A percentile compares a stretch with the other conserved stretches of the same genome.
Evolutionary conservation across 2,113 vertebrate species (phyloP).

Genomic region (Labeo rohita): DNA sequence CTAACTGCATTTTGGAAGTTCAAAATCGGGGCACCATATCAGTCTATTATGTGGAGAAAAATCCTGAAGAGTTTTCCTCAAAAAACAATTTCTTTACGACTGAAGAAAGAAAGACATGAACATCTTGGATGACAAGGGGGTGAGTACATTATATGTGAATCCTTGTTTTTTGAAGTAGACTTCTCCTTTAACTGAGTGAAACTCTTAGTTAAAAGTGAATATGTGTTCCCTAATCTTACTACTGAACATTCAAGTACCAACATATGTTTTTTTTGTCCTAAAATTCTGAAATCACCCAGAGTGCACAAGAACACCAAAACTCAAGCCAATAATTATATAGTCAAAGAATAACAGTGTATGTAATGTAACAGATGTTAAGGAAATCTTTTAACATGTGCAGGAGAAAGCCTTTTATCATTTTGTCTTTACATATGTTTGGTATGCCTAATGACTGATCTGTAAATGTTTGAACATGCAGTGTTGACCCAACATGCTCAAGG

Average conservation of each 20-base stretch:
- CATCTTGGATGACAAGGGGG: no score
- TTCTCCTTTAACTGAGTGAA: no score
- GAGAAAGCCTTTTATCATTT: background rate
- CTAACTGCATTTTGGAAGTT: no score
- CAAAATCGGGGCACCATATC: no score
- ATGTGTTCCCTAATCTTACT: background rate
- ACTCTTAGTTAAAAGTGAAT: no score
- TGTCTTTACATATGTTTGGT: background rate
- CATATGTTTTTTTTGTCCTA: no score
- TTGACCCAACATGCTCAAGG: background rate
- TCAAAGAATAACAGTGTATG: background rate
- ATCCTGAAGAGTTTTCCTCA: no score
- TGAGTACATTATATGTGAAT: no score
- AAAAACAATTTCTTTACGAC: no score
- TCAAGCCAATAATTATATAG: background rate
- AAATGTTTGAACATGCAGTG: constrained; percentile 18
- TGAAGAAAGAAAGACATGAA: no score
- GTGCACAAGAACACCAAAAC: background rate
- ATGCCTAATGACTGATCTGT: background rate
- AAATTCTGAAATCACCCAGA: background rate
- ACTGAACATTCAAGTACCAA: background rate
- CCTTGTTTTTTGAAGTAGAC: no score
- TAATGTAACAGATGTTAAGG: background rate
- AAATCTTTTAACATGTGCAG: background rate
- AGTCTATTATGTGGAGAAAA: no score